phyloP scores from a whole-genome alignment of 2,113 vertebrate genomes.

The Apaloderma vittatum region DNA sequence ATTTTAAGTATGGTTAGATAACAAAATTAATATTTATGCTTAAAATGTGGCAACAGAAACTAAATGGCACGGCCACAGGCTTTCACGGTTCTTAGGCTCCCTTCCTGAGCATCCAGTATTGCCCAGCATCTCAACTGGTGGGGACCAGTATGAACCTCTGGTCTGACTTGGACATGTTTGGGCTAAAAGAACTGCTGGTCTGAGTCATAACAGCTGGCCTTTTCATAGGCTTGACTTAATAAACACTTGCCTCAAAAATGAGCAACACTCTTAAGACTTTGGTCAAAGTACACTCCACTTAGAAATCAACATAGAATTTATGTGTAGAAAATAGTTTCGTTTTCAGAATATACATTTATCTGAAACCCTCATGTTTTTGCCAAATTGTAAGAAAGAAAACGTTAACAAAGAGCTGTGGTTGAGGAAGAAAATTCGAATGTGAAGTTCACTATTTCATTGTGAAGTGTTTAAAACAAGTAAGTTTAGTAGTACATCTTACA shows the following conservation, averaged over 20 bases:
- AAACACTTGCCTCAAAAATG: not conserved
- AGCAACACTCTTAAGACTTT: not conserved
- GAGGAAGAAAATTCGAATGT: not conserved
- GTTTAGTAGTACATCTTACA: not conserved
- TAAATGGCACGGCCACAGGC: not conserved
- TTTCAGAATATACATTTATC: not conserved
- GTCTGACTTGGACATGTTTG: not conserved
- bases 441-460: not conserved
- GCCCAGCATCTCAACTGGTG: not conserved
- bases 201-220: not conserved
- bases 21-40: conserved; percentile 18
- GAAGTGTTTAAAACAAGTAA: not conserved
- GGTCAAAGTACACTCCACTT: not conserved
- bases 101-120: not conserved
- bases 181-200: not conserved
- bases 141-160: not conserved
- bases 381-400: not conserved
- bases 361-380: not conserved
- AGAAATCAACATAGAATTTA: not conserved
- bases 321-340: not conserved
- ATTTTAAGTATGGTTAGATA: conserved; percentile 30
- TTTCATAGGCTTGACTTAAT: not conserved
- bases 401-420: not conserved
- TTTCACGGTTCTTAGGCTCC: not conserved
- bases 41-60: not conserved